Evolutionary conservation across 2,888 invertebrate genomes (phyloP).

Genomic region (Trachelus troglodyta): DNA sequence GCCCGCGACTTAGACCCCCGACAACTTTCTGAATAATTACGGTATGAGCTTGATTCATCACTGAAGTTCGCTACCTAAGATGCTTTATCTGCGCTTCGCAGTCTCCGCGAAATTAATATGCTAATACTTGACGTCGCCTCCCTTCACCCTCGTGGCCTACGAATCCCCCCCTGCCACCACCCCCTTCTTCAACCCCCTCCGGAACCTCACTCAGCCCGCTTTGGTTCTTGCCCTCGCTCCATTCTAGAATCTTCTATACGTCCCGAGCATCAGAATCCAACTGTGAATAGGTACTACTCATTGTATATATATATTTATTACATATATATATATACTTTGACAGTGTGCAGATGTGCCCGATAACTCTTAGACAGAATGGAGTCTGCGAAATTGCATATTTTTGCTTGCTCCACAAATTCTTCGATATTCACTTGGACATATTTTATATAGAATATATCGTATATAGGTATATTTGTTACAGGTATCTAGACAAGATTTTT

Average conservation of each 20-base stretch:
- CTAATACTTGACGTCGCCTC: constrained; percentile 51
- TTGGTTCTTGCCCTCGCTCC: background rate
- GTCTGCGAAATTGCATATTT: constrained; percentile 7
- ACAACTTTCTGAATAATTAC: constrained; percentile 64
- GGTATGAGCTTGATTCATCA: constrained; percentile 65
- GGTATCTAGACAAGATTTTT: too few species aligned
- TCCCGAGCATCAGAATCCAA: too few species aligned
- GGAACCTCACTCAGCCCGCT: background rate
- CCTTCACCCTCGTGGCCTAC: background rate
- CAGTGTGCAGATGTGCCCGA: background rate
- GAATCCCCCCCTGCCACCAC: background rate
- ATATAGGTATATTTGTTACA: too few species aligned
- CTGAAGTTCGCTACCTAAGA: constrained; percentile 64
- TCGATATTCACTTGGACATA: background rate
- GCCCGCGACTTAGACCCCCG: constrained; percentile 23
- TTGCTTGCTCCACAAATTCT: background rate
- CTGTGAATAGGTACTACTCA: too few species aligned
- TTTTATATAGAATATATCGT: too few species aligned
- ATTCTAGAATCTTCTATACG: background rate
- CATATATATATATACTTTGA: background rate
- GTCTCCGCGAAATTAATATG: constrained; percentile 64
- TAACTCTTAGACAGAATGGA: background rate
- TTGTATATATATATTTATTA: background rate
- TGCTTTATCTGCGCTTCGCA: constrained; percentile 65
- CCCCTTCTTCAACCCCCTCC: too few species aligned